Conservation (phyloP, 2,888 invertebrate species). For the Neoascia interrupta region DNA sequence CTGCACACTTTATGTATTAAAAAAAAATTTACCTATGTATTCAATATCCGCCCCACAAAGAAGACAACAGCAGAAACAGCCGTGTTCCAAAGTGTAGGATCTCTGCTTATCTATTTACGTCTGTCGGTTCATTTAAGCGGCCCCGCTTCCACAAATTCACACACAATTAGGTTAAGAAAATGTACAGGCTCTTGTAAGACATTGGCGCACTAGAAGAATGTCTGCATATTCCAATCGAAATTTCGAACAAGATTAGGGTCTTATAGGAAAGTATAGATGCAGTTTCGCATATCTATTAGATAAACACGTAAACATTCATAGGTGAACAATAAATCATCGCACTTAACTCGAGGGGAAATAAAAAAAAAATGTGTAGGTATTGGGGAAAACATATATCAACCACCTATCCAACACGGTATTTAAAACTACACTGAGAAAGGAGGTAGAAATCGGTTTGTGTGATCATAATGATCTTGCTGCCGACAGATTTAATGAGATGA, state of each 20-base stretch:
- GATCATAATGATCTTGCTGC: conserved; percentile 61
- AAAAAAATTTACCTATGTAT: conserved; percentile 36
- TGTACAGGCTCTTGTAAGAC: conserved; percentile 16
- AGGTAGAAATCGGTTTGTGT: conserved; percentile 29
- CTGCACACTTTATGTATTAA: background rate
- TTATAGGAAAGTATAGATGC: conserved; percentile 14
- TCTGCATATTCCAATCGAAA: conserved; percentile 1
- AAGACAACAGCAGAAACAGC: conserved; percentile 28
- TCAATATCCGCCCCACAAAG: conserved; percentile 10
- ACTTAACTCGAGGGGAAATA: conserved; percentile 13
- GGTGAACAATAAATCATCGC: conserved; percentile 26
- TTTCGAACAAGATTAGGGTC: background rate
- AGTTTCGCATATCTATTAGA: conserved; percentile 2
- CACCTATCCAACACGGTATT: conserved; percentile 45
- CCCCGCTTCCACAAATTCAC: conserved; percentile 47
- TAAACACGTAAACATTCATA: conserved; percentile 26
- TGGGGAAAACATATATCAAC: conserved; percentile 14
- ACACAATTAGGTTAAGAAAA: conserved; percentile 54
- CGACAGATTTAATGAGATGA: conserved; percentile 42
- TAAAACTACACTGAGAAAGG: conserved; percentile 50
- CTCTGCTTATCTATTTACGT: conserved; percentile 58
- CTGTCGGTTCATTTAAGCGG: conserved; percentile 40
- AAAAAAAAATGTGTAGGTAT: background rate
- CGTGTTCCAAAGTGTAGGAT: background rate
- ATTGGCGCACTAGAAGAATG: too few relatives aligned